A percentile compares a stretch with the other conserved stretches of the same genome.
These are phyloP conservation scores for Lepus townsendii DNA, from an alignment of 2,797 vertebrate genomes.

Conservation along the genomic window DNA sequence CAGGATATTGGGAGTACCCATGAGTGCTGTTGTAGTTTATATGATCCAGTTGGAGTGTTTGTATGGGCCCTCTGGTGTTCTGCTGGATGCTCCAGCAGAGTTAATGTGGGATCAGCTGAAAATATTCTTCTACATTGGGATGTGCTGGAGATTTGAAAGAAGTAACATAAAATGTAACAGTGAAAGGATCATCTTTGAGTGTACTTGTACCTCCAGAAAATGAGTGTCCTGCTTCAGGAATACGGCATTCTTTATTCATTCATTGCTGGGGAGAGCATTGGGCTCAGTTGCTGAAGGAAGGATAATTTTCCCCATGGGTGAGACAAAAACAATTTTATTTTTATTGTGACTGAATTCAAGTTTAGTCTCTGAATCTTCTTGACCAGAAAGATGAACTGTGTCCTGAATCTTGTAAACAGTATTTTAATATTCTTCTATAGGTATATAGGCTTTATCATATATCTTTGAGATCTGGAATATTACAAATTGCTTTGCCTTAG, in stretches of 20 bases:
- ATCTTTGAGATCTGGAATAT: slow-evolving; percentile 18
- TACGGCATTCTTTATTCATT: background rate
- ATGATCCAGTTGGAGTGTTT: background rate
- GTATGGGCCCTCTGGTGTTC: background rate
- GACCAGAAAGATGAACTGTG: background rate
- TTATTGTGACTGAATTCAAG: background rate
- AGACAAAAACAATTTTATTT: background rate
- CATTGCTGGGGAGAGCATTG: background rate
- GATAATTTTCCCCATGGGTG: background rate
- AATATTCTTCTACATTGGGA: slow-evolving; percentile 20
- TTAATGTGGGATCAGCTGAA: background rate
- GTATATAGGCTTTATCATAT: background rate
- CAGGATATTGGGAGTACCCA: slow-evolving; percentile 20
- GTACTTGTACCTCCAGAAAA: background rate
- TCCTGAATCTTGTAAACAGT: background rate
- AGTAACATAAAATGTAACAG: background rate
- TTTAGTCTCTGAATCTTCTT: slow-evolving; percentile 27
- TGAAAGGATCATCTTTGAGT: background rate
- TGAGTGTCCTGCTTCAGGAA: background rate
- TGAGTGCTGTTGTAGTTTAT: background rate
- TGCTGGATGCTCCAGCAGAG: background rate
- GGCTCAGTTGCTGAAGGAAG: background rate
- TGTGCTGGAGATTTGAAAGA: background rate
- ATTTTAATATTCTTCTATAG: background rate
- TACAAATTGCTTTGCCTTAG: background rate